Evolutionary conservation across 53 echinoderm and acorn worm genomes (phyloP), one percentile per base, ranked within the genome.

Genomic region (Echinometra lucunter): DNA sequence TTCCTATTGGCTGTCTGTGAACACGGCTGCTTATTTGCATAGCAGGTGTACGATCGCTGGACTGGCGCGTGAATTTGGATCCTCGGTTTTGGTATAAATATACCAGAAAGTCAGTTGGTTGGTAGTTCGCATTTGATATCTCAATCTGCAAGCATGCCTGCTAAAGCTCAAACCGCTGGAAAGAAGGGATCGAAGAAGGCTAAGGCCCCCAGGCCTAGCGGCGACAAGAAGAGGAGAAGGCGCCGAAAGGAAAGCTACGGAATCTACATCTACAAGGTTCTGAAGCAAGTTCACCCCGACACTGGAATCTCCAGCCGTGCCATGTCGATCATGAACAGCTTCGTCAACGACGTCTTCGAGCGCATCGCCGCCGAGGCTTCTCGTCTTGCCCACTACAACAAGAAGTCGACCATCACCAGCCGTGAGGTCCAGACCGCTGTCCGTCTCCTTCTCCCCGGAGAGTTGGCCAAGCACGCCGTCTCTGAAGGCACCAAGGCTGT

Each of bases 241-340:
- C 89, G 83, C 37, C 88, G 97, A 63, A 97, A 96, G 97, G 97
- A 97, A 96, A 96, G 95, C 96, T 97, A 96, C 82, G 96, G 94
- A 92, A 97, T 97, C 96, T 97, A 97, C 96, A 97, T 97, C 94
- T 97, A 97, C 97, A 97, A 97, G 89, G 97, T 97, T 67, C 93
- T 97, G 96, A 97, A 96, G 95, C 97, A 97, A 83, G 97, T 97
- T 42, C 97, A 97, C 94, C 97, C 97, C 35, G 97, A 97, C 96
- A 97, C 97, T 94, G 97, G 97, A 88, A 96, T 97, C 96, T 97
- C 97, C 81, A 95, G 95, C 92, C 91, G 92, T 87, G 97, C 97
- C 92, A 97, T 97, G 95, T 95, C 95, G 78, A 96, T 96, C 93
- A 96, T 97, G 97, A 97, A 97, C 96, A 96, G 96, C 95, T 97